Percentiles rank a stretch among this genome's conserved stretches.
These are phyloP conservation scores for Arnoldichthys spilopterus DNA, from an alignment of 2,797 vertebrate genomes.

Conservation along the genomic window DNA sequence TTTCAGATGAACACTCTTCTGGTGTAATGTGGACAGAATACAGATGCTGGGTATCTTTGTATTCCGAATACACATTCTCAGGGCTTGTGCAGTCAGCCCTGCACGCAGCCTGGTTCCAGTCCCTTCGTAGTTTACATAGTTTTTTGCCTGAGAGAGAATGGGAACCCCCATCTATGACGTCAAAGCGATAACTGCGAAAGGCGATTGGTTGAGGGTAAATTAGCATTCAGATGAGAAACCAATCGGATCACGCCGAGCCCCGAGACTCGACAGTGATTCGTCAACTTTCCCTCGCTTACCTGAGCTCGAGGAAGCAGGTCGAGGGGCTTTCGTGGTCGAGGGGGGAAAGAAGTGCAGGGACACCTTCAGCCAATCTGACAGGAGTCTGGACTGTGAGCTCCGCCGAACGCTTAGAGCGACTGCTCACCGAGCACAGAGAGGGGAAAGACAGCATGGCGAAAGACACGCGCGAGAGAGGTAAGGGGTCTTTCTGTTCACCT, in stretches of 20 bases:
- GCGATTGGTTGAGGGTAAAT: constrained; percentile 30
- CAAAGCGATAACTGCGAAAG: background rate
- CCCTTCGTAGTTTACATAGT: background rate
- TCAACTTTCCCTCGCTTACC: constrained; percentile 39
- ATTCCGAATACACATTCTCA: too few relatives aligned
- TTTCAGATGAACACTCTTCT: too few relatives aligned
- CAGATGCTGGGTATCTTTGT: too few relatives aligned
- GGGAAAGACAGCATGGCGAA: constrained; percentile 74
- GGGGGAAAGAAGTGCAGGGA: background rate
- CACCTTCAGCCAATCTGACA: constrained; percentile 6
- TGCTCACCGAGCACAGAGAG: too few relatives aligned
- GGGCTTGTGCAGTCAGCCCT: too few relatives aligned
- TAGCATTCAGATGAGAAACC: background rate
- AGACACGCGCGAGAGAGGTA: constrained; percentile 74
- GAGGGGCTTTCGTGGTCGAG: background rate
- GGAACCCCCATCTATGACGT: background rate
- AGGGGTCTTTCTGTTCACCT: constrained; percentile 31
- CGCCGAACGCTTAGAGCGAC: too few relatives aligned
- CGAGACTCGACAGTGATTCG: background rate
- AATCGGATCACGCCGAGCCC: background rate
- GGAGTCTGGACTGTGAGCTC: background rate
- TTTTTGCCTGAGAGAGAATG: background rate
- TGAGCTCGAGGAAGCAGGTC: constrained; percentile 10
- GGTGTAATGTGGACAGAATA: too few relatives aligned
- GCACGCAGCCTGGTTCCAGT: background rate